These are phyloP conservation scores for Sinhomidia bicolor DNA, from an alignment of 2,888 invertebrate genomes.

Conservation along the genomic window DNA sequence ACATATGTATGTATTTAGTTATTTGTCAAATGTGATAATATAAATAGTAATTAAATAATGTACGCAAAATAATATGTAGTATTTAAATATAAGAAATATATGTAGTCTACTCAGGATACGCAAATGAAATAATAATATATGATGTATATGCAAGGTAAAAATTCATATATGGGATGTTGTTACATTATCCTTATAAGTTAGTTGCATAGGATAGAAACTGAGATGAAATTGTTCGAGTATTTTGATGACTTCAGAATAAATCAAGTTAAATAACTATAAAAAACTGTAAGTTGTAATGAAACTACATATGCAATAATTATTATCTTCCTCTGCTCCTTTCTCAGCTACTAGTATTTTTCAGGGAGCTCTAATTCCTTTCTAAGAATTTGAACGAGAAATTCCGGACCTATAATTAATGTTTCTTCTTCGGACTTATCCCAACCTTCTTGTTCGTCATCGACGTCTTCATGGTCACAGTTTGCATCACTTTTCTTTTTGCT, in stretches of 20 bases:
- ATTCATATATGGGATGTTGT: conserved; percentile 1
- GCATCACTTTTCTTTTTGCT: neutral
- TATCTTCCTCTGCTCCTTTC: neutral
- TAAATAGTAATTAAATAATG: conserved; percentile 3
- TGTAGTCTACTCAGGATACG: neutral
- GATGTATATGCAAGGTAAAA: neutral
- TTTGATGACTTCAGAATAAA: conserved; percentile 34
- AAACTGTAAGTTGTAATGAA: neutral
- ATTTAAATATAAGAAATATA: neutral
- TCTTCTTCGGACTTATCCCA: neutral
- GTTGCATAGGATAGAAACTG: neutral
- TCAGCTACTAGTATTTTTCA: neutral
- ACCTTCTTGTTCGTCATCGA: neutral
- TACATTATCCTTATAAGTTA: neutral
- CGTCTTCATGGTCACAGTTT: neutral
- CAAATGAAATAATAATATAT: neutral
- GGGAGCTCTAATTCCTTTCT: conserved; percentile 71
- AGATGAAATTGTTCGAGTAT: conserved; percentile 29
- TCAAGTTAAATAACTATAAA: neutral
- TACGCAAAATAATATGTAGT: neutral
- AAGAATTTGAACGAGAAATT: conserved; percentile 66
- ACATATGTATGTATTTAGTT: neutral
- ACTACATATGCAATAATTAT: neutral
- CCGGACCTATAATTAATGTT: conserved; percentile 48
- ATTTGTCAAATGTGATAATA: neutral